These are phyloP conservation scores for Microplitis mediator DNA, from an alignment of 1,140 invertebrate species.

Conservation along the genomic window DNA sequence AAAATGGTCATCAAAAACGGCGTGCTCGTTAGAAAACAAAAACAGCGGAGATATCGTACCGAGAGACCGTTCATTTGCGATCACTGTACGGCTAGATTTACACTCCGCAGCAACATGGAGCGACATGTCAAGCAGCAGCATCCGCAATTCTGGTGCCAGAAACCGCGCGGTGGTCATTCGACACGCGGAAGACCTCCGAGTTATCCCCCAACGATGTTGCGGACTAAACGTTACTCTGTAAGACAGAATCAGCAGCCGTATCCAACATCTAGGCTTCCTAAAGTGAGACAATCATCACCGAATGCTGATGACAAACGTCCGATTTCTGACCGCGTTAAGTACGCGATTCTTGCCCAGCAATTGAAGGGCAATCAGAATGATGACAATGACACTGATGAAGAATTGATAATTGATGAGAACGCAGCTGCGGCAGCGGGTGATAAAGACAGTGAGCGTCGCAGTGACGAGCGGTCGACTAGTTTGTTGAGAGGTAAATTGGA, in stretches of 20 bases:
- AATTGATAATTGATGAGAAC: slow-evolving; percentile 75
- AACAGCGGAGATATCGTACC: slow-evolving; percentile 88
- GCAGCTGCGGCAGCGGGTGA: slow-evolving; percentile 38
- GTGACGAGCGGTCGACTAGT: slow-evolving; percentile 46
- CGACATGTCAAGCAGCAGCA: slow-evolving; percentile 92
- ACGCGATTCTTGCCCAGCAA: slow-evolving; percentile 78
- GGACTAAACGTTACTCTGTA: slow-evolving; percentile 32
- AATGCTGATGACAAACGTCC: slow-evolving; percentile 47
- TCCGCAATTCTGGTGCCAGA: slow-evolving; percentile 83
- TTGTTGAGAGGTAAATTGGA: slow-evolving; percentile 52
- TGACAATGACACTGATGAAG: slow-evolving; percentile 70
- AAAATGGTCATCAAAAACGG: slow-evolving; percentile 91
- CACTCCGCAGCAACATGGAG: slow-evolving; percentile 90
- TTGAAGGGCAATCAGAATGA: slow-evolving; percentile 65
- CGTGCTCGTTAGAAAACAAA: slow-evolving; percentile 86
- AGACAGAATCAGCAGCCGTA: slow-evolving; percentile 34
- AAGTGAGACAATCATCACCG: slow-evolving; percentile 23
- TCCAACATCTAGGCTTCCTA: slow-evolving; percentile 35
- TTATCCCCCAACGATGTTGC: slow-evolving; percentile 44
- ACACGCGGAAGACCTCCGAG: slow-evolving; percentile 60
- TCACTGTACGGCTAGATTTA: slow-evolving; percentile 87
- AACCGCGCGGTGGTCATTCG: slow-evolving; percentile 66
- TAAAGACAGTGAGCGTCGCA: slow-evolving; percentile 24
- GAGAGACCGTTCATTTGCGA: slow-evolving; percentile 89
- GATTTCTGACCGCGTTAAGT: slow-evolving; percentile 78